These are phyloP conservation scores for Aporrectodea caliginosa DNA, from an alignment of 1,140 invertebrate genomes.

Conservation along the genomic window DNA sequence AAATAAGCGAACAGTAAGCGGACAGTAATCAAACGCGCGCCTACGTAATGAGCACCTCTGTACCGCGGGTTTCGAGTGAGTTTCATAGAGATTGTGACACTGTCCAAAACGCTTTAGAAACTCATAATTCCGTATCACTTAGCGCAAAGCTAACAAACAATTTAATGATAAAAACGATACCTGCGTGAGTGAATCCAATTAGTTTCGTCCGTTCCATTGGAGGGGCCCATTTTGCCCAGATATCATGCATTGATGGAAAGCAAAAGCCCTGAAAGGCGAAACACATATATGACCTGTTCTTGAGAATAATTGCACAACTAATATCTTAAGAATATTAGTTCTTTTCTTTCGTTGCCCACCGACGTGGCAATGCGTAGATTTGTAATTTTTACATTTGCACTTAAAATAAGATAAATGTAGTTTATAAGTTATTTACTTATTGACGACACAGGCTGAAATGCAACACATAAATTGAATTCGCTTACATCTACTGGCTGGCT, in stretches of 20 bases:
- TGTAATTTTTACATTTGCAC: no score
- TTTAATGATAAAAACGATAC: conserved; percentile 29
- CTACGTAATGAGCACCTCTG: not conserved
- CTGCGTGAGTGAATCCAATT: conserved; percentile 51
- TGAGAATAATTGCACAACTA: no score
- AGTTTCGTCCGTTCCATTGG: conserved; percentile 51
- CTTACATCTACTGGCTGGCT: no score
- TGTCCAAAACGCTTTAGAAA: not conserved
- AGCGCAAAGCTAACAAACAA: not conserved
- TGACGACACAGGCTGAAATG: no score
- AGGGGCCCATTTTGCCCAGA: conserved; percentile 58
- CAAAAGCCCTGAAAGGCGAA: conserved; percentile 80
- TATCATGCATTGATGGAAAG: conserved; percentile 80
- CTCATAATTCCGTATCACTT: not conserved
- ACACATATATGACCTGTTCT: no score
- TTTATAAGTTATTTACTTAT: no score
- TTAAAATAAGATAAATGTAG: no score
- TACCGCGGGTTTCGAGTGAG: no score
- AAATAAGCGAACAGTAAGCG: not conserved
- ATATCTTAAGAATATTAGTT: no score
- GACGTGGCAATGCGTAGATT: no score
- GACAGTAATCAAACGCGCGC: not conserved
- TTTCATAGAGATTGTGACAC: not conserved
- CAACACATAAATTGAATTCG: no score
- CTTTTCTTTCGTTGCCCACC: no score